Evolutionary conservation across 2,113 vertebrate genomes (phyloP).

Genomic region (Gallinago jamesoni): DNA sequence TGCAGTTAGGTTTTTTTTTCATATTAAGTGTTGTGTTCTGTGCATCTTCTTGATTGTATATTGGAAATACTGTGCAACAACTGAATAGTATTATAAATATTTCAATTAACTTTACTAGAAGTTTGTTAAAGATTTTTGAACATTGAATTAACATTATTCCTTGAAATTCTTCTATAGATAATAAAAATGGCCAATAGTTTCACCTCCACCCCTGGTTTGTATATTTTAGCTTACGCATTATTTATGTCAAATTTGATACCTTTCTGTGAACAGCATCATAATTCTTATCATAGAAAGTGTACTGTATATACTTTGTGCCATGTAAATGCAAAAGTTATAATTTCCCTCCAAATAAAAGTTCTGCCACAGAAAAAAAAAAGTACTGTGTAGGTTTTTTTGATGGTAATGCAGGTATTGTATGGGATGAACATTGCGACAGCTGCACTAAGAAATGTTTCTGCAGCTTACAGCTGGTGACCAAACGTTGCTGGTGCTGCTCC

Average conservation of each 20-base stretch:
- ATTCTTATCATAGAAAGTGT: conserved; percentile 69
- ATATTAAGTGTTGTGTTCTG: conserved; percentile 74
- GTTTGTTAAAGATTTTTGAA: conserved; percentile 87
- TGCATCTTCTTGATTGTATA: conserved; percentile 80
- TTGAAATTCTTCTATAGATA: conserved; percentile 71
- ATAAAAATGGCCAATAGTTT: conserved; percentile 52
- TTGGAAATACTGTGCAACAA: conserved; percentile 82
- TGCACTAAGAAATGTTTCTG: background rate
- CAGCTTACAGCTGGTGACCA: background rate
- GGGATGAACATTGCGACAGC: background rate
- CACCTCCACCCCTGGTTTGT: conserved; percentile 37
- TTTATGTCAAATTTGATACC: conserved; percentile 62
- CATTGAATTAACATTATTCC: conserved; percentile 79
- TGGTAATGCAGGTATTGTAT: background rate
- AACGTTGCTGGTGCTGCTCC: background rate
- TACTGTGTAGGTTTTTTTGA: background rate
- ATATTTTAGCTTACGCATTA: conserved; percentile 59
- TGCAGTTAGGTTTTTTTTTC: conserved; percentile 76
- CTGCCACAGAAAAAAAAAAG: conserved; percentile 53
- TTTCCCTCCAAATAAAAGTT: conserved; percentile 78
- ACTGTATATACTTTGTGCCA: conserved; percentile 76
- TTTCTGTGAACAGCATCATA: conserved; percentile 66
- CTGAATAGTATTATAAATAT: conserved; percentile 81
- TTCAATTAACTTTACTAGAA: conserved; percentile 80
- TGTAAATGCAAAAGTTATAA: conserved; percentile 74